Conservation (phyloP, 2,113 vertebrate genomes). For the Chlorocebus sabaeus region DNA sequence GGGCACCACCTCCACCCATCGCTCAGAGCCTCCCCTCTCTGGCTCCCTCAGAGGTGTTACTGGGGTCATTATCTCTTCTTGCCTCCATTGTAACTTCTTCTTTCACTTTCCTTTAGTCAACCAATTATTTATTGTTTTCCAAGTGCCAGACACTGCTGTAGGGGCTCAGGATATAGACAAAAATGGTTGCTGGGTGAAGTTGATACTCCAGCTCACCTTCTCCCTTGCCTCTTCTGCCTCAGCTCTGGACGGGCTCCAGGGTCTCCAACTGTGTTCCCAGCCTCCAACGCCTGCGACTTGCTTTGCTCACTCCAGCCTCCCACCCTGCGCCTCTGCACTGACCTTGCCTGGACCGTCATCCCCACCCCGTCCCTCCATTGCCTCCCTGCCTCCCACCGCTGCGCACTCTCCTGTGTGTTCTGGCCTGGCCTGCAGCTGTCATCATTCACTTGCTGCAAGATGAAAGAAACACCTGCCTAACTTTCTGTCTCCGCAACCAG, state of each 20-base stretch:
- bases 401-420: neutral
- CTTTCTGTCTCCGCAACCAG: neutral
- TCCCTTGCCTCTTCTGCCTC: neutral
- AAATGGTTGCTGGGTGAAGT: rapidly evolving
- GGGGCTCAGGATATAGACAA: neutral
- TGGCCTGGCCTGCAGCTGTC: neutral
- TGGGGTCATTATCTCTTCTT: neutral
- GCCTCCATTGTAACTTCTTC: neutral
- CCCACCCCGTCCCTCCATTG: rapidly evolving
- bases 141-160: too few relatives aligned
- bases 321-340: neutral
- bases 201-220: rapidly evolving
- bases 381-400: neutral
- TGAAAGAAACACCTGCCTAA: neutral
- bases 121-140: neutral
- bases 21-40: neutral
- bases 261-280: neutral
- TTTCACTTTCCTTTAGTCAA: neutral
- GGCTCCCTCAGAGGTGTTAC: rapidly evolving
- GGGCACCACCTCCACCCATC: neutral
- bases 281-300: neutral
- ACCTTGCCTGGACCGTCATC: too few relatives aligned
- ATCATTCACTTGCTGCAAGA: neutral
- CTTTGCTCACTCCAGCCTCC: too few relatives aligned
- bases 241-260: neutral